Conservation (phyloP, 2,797 vertebrate genomes). For the Microhierax caerulescens region DNA sequence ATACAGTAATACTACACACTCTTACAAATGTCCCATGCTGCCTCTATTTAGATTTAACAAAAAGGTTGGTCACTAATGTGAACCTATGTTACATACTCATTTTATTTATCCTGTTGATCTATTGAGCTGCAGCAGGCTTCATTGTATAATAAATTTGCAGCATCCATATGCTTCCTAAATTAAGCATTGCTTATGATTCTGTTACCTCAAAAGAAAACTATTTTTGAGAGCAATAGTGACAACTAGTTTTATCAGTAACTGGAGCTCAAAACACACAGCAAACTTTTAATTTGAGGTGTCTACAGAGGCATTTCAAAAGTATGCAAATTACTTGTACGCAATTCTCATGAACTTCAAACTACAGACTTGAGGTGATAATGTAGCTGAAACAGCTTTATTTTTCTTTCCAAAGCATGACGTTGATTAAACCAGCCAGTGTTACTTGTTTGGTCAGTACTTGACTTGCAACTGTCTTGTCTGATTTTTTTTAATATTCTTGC, state of each 20-base stretch:
- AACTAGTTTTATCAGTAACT: neutral
- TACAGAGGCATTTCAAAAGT: neutral
- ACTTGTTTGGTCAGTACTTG: neutral
- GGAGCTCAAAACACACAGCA: neutral
- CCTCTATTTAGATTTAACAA: neutral
- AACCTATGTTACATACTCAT: neutral
- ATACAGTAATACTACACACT: neutral
- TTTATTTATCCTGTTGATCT: neutral
- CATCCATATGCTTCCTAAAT: neutral
- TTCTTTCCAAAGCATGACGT: neutral
- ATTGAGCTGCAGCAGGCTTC: neutral
- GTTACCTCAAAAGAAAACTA: neutral
- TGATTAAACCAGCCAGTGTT: neutral
- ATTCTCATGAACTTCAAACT: neutral
- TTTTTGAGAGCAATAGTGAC: neutral
- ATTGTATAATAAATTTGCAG: neutral
- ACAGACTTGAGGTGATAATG: neutral
- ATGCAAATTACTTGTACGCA: neutral
- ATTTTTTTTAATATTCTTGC: neutral
- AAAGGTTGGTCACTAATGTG: neutral
- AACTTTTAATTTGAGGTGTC: neutral
- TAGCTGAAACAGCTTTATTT: neutral
- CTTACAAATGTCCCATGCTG: neutral
- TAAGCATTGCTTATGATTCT: neutral
- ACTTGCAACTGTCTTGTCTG: neutral